Conservation (phyloP, 2,888 invertebrate species). For the Dryobotodes eremita region DNA sequence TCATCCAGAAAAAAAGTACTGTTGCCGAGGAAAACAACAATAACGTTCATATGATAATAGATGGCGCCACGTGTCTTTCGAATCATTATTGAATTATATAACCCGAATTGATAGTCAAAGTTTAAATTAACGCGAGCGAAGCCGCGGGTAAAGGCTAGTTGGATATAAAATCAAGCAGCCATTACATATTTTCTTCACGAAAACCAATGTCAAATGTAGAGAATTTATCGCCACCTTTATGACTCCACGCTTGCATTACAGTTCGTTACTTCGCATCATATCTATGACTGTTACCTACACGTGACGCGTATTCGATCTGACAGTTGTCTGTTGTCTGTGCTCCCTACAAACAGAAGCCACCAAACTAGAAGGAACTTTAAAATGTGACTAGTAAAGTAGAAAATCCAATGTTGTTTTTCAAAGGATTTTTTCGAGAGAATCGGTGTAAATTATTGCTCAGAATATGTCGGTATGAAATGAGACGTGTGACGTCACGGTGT, state of each 20-base stretch:
- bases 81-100: too few species aligned
- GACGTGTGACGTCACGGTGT: conserved; percentile 53
- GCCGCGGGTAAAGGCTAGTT: too few species aligned
- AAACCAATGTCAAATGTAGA: conserved; percentile 4
- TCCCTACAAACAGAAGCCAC: conserved; percentile 32
- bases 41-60: too few species aligned
- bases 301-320: conserved; percentile 66
- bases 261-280: conserved; percentile 87
- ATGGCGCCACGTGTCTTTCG: too few species aligned
- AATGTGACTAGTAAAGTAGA: background rate
- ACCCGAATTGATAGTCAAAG: too few species aligned
- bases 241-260: conserved; percentile 74
- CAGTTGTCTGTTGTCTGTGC: conserved; percentile 66
- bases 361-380: conserved; percentile 50
- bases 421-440: conserved; percentile 32
- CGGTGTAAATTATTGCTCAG: conserved; percentile 49
- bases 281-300: conserved; percentile 77
- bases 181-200: conserved; percentile 31
- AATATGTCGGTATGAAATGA: conserved; percentile 63
- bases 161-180: conserved; percentile 17
- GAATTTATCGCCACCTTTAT: conserved; percentile 58
- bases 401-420: conserved; percentile 1
- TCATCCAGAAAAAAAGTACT: too few species aligned
- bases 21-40: too few species aligned
- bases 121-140: too few species aligned